Evolutionary conservation across 2,797 vertebrate genomes (phyloP).

Genomic region (Tokudaia muenninki): DNA sequence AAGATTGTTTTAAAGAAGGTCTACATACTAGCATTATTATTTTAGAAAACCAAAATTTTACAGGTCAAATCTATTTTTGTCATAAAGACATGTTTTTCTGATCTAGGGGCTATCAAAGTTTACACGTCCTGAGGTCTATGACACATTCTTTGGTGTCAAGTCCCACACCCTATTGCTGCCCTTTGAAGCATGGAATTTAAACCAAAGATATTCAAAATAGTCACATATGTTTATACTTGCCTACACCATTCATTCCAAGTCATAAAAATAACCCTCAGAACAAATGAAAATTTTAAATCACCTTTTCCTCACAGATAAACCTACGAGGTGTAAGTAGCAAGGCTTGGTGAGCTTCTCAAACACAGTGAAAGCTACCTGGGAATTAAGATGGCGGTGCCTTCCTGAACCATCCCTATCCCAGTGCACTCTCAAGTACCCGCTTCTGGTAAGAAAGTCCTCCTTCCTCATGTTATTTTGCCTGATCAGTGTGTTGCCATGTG

Average conservation of each 20-base stretch:
- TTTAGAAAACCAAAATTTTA: conserved; percentile 74
- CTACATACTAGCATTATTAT: conserved; percentile 50
- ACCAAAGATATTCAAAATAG: conserved; percentile 76
- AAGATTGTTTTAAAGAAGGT: conserved; percentile 20
- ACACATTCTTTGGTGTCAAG: conserved; percentile 60
- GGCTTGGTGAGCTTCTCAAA: conserved; percentile 29
- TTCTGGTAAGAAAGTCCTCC: not conserved
- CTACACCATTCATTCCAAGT: conserved; percentile 27
- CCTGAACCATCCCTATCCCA: not conserved
- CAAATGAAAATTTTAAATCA: conserved; percentile 61
- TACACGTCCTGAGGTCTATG: conserved; percentile 43
- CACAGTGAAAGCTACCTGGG: conserved; percentile 24
- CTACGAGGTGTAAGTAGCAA: conserved; percentile 36
- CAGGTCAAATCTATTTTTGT: conserved; percentile 74
- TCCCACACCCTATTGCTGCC: conserved; percentile 24
- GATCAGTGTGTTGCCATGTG: not conserved
- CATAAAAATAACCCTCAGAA: conserved; percentile 68
- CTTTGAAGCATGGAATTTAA: conserved; percentile 78
- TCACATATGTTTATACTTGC: conserved; percentile 64
- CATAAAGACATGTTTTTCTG: conserved; percentile 67
- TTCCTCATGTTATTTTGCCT: conserved; percentile 30
- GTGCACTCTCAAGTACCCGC: conserved; percentile 31
- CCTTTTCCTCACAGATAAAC: conserved; percentile 67
- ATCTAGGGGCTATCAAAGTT: conserved; percentile 66
- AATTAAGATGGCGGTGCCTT: conserved; percentile 42